Percentiles rank a stretch among this genome's conserved stretches.
These are phyloP conservation scores for Florisuga fusca DNA, from an alignment of 2,797 vertebrate species.

Conservation along the genomic window DNA sequence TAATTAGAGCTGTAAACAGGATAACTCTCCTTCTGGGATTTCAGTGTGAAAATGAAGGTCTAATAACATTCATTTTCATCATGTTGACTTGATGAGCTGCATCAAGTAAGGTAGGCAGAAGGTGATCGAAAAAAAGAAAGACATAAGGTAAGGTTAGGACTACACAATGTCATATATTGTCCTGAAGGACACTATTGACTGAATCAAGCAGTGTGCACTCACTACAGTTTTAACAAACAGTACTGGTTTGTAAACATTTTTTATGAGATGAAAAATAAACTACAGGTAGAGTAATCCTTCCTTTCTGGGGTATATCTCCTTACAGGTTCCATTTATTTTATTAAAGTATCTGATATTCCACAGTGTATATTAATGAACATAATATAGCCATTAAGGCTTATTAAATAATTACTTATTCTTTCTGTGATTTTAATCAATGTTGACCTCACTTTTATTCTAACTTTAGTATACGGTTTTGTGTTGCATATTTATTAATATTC, in stretches of 20 bases:
- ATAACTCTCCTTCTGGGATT: neutral
- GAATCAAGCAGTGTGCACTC: neutral
- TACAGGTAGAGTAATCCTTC: neutral
- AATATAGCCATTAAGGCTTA: neutral
- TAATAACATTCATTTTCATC: constrained; percentile 39
- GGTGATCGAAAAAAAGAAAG: rapidly evolving
- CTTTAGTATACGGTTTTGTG: neutral
- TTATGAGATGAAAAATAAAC: neutral
- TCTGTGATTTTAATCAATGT: neutral
- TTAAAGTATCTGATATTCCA: neutral
- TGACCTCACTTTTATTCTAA: neutral
- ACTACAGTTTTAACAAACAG: neutral
- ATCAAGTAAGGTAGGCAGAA: neutral
- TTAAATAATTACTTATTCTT: neutral
- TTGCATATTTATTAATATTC: neutral
- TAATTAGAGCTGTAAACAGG: constrained; percentile 23
- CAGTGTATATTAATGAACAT: neutral
- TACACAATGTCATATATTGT: neutral
- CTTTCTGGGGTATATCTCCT: neutral
- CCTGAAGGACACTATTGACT: neutral
- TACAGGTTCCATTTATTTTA: neutral
- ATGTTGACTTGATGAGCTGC: neutral
- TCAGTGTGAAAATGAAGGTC: constrained; percentile 3
- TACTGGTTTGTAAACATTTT: neutral
- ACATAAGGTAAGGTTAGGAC: neutral